Percentiles rank a stretch among this genome's conserved stretches.
phyloP scores from a whole-genome alignment of 2,888 invertebrate species.

The Geotrupes spiniger region DNA sequence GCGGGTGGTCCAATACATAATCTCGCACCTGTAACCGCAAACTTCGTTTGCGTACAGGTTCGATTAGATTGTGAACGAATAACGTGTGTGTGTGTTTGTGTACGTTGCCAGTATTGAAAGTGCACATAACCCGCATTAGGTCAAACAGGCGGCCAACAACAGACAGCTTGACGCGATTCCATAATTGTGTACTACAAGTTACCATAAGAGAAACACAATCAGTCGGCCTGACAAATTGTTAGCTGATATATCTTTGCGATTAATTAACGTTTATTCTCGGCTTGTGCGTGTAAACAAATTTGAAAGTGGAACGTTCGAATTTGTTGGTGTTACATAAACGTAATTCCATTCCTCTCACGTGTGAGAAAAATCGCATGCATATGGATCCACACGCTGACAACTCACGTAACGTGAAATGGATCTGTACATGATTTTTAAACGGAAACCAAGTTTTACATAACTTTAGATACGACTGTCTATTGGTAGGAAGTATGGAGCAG shows the following conservation, averaged over 20 bases:
- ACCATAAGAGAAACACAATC: conserved; percentile 16
- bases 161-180: conserved; percentile 46
- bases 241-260: not conserved
- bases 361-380: too few species aligned
- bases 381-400: too few species aligned
- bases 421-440: too few species aligned
- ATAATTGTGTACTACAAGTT: conserved; percentile 38
- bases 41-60: not conserved
- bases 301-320: too few species aligned
- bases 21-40: not conserved
- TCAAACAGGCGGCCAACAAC: conserved; percentile 27
- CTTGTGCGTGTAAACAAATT: too few species aligned
- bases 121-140: conserved; percentile 25
- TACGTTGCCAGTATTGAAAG: conserved; percentile 1
- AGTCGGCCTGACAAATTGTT: conserved; percentile 15
- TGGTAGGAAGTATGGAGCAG: too few species aligned
- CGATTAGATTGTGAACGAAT: not conserved
- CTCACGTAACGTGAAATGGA: too few species aligned
- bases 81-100: not conserved
- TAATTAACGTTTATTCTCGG: too few species aligned
- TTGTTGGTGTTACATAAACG: too few species aligned
- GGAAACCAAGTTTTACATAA: too few species aligned
- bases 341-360: too few species aligned
- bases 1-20: not conserved
- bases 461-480: too few species aligned